Evolutionary conservation across 1,140 invertebrate species (phyloP), one percentile per base, ranked within the genome.

Genomic region (Elymnias hypermnestra): DNA sequence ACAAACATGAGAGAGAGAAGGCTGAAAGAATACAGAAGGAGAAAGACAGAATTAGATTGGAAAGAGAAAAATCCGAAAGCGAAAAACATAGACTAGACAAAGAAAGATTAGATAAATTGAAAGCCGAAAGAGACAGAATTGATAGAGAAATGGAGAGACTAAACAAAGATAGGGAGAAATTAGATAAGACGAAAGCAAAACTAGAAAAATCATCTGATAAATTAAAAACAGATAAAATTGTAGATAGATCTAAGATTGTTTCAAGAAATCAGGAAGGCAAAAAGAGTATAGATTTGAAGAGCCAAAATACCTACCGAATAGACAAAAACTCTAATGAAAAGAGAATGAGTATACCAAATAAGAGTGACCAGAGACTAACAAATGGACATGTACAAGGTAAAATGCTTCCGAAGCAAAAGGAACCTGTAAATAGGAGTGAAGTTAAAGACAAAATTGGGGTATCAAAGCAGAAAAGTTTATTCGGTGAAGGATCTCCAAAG

Each of bases 261-360:
- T 53, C 63, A 29, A 72, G 51, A 23, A 69, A 79, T 21, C 60
- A 63, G 46, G 72, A 72, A 10, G 22, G 55, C 12, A 83, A 76
- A 45, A 76, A 74, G 36, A 78, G 48, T 54, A 83, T 85, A 72
- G 78, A 83, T 50, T 65, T 81, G 46, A 85, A 85, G 48, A 72
- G 58, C 43, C 79, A 83, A 46, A 83, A 85, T 23, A 81, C 79
- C 36, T 85, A 83, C 38, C 74, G 82, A 52, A 83, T 85, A 85
- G 82, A 85, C 48, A 83, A 81, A 55, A 83, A 71, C 37, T 67
- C 64, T 0, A 69, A 73, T 59, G 78, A 85, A 12, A 78, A 55
- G 64, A 72, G 31, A 52, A 37, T 38, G 10, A 53, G 23, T 44
- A 48, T 43, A 28, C 19, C 48, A 36, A 51, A 53, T 35, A 64